These are phyloP conservation scores for Trichogramma pretiosum DNA, from an alignment of 1,140 invertebrate genomes.

Conservation along the genomic window DNA sequence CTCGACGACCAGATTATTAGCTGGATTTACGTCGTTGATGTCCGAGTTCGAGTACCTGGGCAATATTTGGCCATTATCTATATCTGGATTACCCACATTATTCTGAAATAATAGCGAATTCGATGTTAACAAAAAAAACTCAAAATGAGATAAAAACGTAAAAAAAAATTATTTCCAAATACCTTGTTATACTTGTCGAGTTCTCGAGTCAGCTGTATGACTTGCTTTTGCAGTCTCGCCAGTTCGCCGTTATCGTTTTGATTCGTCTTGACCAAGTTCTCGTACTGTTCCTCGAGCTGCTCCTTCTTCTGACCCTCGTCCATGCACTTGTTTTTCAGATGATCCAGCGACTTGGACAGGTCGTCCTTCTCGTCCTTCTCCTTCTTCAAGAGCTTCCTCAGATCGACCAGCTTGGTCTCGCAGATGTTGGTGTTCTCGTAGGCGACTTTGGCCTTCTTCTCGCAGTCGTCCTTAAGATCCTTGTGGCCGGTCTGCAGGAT, in stretches of 20 bases:
- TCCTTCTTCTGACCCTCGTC: conserved; percentile 29
- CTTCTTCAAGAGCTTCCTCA: conserved; percentile 29
- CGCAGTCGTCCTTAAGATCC: conserved; percentile 36
- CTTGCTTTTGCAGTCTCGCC: conserved; percentile 33
- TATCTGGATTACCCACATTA: too few species aligned
- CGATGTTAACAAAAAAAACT: too few species aligned
- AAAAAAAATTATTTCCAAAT: too few species aligned
- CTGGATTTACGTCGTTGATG: background rate
- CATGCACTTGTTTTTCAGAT: conserved; percentile 37
- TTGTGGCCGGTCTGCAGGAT: conserved; percentile 38
- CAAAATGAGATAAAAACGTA: too few species aligned
- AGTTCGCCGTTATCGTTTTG: conserved; percentile 25
- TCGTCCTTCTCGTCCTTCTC: conserved; percentile 29
- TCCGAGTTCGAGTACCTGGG: background rate
- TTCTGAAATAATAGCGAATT: too few species aligned
- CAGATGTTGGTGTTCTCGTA: conserved; percentile 27
- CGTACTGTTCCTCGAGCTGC: conserved; percentile 31
- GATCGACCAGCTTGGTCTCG: conserved; percentile 25
- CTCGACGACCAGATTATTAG: background rate
- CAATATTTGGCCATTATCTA: too few species aligned
- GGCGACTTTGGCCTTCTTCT: conserved; percentile 30
- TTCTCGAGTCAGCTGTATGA: conserved; percentile 34
- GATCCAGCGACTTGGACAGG: conserved; percentile 33
- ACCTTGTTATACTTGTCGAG: conserved; percentile 32
- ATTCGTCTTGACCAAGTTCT: conserved; percentile 25